Evolutionary conservation across 1,140 invertebrate species (phyloP), one percentile per base, ranked within the genome.

Genomic region (Trichonephila clavata): DNA sequence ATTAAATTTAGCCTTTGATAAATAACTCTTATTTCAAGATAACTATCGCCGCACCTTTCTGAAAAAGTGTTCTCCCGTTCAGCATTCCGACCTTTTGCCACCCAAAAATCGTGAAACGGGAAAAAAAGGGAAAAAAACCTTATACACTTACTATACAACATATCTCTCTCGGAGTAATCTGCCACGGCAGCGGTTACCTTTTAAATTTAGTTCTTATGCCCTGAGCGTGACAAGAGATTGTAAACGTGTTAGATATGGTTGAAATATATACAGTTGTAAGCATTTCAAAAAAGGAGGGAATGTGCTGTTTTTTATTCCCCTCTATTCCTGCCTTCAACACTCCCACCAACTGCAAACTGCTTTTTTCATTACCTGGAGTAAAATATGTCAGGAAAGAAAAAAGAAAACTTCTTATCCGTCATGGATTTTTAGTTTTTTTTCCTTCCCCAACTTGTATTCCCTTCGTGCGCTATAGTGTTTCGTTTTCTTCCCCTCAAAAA

Each of bases 401-500:
- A 61, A 86, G 27, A 63, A 86, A 7, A 27, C 57, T 24, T 60
- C 60, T 86, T 86, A 86, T 86, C 84, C 27, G 24, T 86, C 60
- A 43, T 24, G 84, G n/a, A 39, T 84, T 86, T 18, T 27, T 24
- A 10, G 20, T 77, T 63, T 89, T 89, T 89, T 89, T 68, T 68
- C 59, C 27, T 43, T 77, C 60, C 24, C 32, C n/a, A 27, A 57
- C 32, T 10, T 63, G 60, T 87, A 63, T 39, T 65, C 39, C 13
- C n/a, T 89, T 71, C 60, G 10, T 8, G 20, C n/a, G 50, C 87
- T 89, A 89, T 89, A 71, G 87, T 71, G 87, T 89, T 89, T 89
- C 65, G n/a, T 21, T 84, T 84, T 24, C 59, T 60, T 24, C 27
- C 57, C 39, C 57, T 57, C 57, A 84, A 84, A 57, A 84, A 84